These are phyloP conservation scores for Acrocera orbiculus DNA, from an alignment of 2,888 invertebrate species.

Conservation along the genomic window DNA sequence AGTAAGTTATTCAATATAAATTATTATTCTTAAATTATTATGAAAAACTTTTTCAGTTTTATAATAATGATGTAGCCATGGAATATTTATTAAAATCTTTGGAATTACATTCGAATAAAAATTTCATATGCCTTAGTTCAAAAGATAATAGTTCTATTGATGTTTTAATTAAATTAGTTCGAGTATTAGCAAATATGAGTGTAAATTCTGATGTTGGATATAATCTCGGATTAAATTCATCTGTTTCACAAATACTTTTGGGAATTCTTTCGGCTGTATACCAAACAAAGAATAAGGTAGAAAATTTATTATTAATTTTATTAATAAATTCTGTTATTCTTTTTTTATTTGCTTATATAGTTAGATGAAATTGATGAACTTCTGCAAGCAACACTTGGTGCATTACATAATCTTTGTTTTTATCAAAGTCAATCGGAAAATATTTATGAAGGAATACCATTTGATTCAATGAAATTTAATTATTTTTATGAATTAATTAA, in stretches of 20 bases:
- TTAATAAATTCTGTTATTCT: not conserved
- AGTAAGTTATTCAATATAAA: too few species aligned
- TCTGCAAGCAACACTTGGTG: slow-evolving; percentile 58
- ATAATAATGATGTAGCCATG: slow-evolving; percentile 38
- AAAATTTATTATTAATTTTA: not conserved
- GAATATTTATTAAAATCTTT: slow-evolving; percentile 35
- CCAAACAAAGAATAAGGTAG: slow-evolving; percentile 13
- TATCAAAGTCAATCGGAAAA: slow-evolving; percentile 38
- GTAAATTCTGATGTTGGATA: slow-evolving; percentile 60
- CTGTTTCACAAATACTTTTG: slow-evolving; percentile 30
- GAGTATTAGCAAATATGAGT: slow-evolving; percentile 73
- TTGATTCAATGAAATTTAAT: slow-evolving; percentile 28
- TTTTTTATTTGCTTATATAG: slow-evolving; percentile 11
- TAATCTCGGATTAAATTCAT: slow-evolving; percentile 35
- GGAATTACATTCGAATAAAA: slow-evolving; percentile 34
- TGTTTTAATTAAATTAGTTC: slow-evolving; percentile 34
- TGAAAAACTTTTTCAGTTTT: slow-evolving; percentile 31
- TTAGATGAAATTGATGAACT: slow-evolving; percentile 48
- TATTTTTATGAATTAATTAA: slow-evolving; percentile 1
- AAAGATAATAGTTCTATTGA: slow-evolving; percentile 31
- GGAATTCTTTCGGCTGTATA: slow-evolving; percentile 17
- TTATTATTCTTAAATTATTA: too few species aligned
- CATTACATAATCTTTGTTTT: slow-evolving; percentile 71
- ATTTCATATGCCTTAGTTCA: slow-evolving; percentile 27
- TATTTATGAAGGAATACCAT: slow-evolving; percentile 19